These are phyloP conservation scores for Cistogaster globosa DNA, from an alignment of 2,888 invertebrate genomes.

Conservation along the genomic window DNA sequence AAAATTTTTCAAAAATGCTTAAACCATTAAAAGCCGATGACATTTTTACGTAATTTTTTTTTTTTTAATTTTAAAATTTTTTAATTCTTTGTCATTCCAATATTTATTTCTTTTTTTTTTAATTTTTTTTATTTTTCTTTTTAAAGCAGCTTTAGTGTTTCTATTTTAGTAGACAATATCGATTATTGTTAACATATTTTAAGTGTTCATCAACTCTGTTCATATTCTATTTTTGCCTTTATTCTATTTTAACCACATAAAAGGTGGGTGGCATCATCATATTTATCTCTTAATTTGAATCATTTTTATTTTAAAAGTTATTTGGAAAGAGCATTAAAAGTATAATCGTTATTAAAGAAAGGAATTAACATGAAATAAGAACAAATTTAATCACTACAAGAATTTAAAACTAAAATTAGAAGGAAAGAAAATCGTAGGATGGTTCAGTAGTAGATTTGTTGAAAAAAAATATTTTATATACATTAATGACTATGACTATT, in stretches of 20 bases:
- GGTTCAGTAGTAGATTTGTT: neutral
- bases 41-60: too few relatives aligned
- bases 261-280: neutral
- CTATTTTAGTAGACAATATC: slow-evolving; percentile 41
- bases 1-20: too few relatives aligned
- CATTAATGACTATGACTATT: too few relatives aligned
- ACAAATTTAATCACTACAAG: neutral
- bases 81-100: neutral
- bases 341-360: neutral
- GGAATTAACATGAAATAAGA: neutral
- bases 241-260: neutral
- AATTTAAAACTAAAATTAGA: neutral
- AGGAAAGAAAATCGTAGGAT: too few relatives aligned
- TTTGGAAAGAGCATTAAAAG: neutral
- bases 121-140: neutral
- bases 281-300: slow-evolving; percentile 40
- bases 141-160: slow-evolving; percentile 10
- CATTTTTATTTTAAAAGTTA: slow-evolving; percentile 27
- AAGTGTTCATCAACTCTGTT: slow-evolving; percentile 27
- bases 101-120: too few relatives aligned
- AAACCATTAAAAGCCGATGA: too few relatives aligned
- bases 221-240: neutral
- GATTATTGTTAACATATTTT: slow-evolving; percentile 55
- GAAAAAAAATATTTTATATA: too few relatives aligned
- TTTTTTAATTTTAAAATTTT: too few relatives aligned